Base-by-base conservation (phyloP, 2,797 vertebrate species). In the Chaunax sp. region DNA sequence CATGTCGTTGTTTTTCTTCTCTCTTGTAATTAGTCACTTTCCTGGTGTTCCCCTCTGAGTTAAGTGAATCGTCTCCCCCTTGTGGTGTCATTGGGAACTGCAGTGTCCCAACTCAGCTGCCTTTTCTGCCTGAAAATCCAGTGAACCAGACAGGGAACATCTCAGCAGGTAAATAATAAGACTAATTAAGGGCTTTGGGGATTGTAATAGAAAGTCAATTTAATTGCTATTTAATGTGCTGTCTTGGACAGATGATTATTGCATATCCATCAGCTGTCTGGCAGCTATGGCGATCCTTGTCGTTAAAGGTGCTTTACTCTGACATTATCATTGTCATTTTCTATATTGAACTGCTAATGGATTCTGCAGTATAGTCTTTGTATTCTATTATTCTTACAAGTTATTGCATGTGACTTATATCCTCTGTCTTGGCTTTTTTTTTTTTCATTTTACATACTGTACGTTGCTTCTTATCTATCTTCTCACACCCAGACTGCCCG, bases 11-110 rank as follows among this genome's bases (percentile, higher is more conserved):
- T 23, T 76, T 72, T 65, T 64, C 22, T 50, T 59, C 3, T 80
- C 41, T 81, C n/a, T 28, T 72, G 9, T 15, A 43, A 30, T 66
- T 35, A 94, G 93, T 92, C 16, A 91, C 85, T 80, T 91, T 90
- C 56, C 73, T 92, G 59, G 79, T 25, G 1, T 89, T 92, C 54
- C 90, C 89, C 1, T 10, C 71, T 8, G 73, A 86, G 46, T 35
- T 30, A 3, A 33, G 23, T 3, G 64, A 77, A 25, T 28, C 69
- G 28, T 25, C 76, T 19, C 44, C 64, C 23, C 64, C 64, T 26
- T 92, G 89, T 88, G 84, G 69, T 7, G 12, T 23, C 10, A 85
- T 66, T 14, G 57, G 62, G 60, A 91, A 91, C 88, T 93, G 89
- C 87, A 88, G 62, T 30, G 2, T 64, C 40, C 59, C 81, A 2